Evolutionary conservation across 2,888 invertebrate genomes (phyloP).

Genomic region (Therioaphis trifolii): DNA sequence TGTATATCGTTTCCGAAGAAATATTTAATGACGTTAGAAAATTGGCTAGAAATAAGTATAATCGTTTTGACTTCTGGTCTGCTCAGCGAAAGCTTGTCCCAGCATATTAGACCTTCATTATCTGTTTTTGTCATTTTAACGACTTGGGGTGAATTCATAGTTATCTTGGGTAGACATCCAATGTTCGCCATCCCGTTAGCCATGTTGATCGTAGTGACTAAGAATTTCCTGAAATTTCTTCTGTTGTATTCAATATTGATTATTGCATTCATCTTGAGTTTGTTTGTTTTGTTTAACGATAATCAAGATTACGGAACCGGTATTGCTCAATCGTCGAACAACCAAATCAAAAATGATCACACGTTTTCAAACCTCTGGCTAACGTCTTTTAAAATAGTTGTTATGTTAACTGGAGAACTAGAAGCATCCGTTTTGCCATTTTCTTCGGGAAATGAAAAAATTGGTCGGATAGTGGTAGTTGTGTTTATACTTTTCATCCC

Average conservation of each 20-base stretch:
- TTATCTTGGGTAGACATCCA: constrained; percentile 84
- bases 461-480: constrained; percentile 81
- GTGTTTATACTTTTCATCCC: constrained; percentile 85
- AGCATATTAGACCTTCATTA: constrained; percentile 75
- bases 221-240: constrained; percentile 84
- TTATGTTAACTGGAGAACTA: constrained; percentile 90
- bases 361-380: constrained; percentile 78
- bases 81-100: constrained; percentile 70
- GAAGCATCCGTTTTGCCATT: constrained; percentile 83
- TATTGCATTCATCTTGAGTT: constrained; percentile 84
- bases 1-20: constrained; percentile 76
- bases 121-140: constrained; percentile 80
- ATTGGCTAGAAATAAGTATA: constrained; percentile 79
- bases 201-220: constrained; percentile 84
- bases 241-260: constrained; percentile 84
- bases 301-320: constrained; percentile 73
- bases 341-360: no score
- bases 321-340: no score
- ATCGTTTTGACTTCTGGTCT: constrained; percentile 76
- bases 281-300: constrained; percentile 79
- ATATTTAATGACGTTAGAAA: constrained; percentile 79
- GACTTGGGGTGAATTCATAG: constrained; percentile 80
- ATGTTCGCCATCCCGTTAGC: constrained; percentile 83
- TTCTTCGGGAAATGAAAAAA: constrained; percentile 76
- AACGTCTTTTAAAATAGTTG: constrained; percentile 83